Conservation (phyloP, 1,140 invertebrate species). For the Popillia japonica region DNA sequence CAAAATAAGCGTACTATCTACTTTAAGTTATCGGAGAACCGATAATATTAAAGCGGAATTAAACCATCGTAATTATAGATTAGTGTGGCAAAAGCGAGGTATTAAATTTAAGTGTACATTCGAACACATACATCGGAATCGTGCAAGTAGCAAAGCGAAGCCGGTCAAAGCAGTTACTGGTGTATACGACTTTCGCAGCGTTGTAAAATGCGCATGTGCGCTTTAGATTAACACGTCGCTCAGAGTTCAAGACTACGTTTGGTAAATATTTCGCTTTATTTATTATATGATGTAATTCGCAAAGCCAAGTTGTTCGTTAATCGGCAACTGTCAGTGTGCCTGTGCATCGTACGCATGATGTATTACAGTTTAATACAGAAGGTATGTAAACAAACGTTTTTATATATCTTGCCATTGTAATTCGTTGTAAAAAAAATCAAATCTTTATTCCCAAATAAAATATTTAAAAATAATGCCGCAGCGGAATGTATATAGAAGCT, state of each 20-base stretch:
- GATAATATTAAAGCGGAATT: conserved; percentile 22
- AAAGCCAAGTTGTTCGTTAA: not conserved
- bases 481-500: too few species aligned
- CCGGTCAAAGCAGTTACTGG: not conserved
- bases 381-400: not conserved
- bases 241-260: conserved; percentile 21
- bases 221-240: conserved; percentile 7
- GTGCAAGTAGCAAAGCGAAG: not conserved
- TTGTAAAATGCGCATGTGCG: conserved; percentile 1
- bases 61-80: not conserved
- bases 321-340: not conserved
- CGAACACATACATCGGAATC: not conserved
- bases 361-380: not conserved
- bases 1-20: not conserved
- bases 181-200: not conserved
- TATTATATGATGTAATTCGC: conserved; percentile 29
- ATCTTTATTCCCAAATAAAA: too few species aligned
- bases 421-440: not conserved
- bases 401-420: not conserved
- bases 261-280: conserved; percentile 19
- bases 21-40: conserved; percentile 4
- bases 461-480: too few species aligned
- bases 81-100: not conserved
- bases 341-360: not conserved
- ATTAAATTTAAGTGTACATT: not conserved